Percentiles rank a stretch among this genome's conserved stretches.
phyloP scores from a whole-genome alignment of 2,113 vertebrate species.

The Phylloscopus whistleri region DNA sequence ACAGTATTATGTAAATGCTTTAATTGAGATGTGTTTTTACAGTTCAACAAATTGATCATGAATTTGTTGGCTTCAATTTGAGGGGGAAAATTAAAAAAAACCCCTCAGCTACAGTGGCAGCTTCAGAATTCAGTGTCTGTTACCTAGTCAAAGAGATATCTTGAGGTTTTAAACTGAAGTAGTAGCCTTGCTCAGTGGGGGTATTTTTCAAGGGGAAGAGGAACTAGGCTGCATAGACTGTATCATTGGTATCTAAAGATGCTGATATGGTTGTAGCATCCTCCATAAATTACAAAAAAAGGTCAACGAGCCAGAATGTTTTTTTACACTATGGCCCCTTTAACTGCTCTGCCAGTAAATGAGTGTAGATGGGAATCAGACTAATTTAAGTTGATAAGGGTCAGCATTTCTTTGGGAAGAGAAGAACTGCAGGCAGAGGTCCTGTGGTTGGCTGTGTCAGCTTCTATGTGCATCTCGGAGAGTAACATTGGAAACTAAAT shows the following conservation, averaged over 20 bases:
- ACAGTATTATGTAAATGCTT: neutral
- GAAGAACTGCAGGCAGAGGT: neutral
- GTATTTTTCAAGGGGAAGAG: neutral
- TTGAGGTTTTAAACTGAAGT: neutral
- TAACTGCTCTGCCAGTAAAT: neutral
- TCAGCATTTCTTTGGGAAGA: neutral
- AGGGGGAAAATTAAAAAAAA: neutral
- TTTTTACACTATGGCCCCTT: neutral
- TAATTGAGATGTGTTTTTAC: neutral
- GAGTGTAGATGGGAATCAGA: neutral
- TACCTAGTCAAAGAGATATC: neutral
- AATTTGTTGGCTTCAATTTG: neutral
- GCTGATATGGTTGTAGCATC: neutral
- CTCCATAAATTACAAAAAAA: neutral
- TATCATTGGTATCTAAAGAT: neutral
- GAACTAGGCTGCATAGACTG: neutral
- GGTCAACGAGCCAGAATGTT: neutral
- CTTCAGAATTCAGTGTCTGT: neutral
- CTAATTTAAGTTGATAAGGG: neutral
- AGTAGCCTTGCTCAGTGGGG: neutral
- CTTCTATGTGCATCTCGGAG: neutral
- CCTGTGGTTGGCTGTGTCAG: neutral
- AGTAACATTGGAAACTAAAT: constrained; percentile 26
- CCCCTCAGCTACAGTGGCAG: neutral
- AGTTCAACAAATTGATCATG: neutral